Base-by-base conservation (phyloP, 2,797 vertebrate genomes). In the Numenius phaeopus region DNA sequence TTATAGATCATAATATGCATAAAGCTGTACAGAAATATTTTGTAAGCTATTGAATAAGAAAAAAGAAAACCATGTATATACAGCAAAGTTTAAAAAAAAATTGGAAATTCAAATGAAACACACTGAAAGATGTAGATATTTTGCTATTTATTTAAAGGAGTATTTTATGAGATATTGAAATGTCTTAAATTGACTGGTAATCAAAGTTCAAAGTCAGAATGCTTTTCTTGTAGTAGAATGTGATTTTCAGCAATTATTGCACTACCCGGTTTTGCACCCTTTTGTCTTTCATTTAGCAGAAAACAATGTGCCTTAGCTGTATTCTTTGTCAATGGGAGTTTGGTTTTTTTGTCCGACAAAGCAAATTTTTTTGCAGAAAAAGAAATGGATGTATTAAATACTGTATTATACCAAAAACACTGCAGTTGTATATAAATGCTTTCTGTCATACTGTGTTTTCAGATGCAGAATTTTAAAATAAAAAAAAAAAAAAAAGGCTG, bases 221-320 rank as follows among this genome's bases (percentile, higher is more conserved):
- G 98, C 98, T 98, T 99, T 99, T 98, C 98, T 99, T 98, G 97
- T 98, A 97, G 98, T 99, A 98, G 99, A 99, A 99, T 98, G 99
- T 99, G 99, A 98, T 98, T 98, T 98, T 98, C 98, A 98, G 98
- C 98, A 99, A 98, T 97, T 97, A 98, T 99, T 99, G 99, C 99
- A 99, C 99, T 99, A 99, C 98, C 98, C 98, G 3, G 97, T 98
- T 99, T 98, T 98, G 98, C 98, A 98, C 98, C 98, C 97, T 98
- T 97, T 97, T 96, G 96, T 98, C 97, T 98, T 98, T 98, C 97
- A 94, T 94, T 98, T 98, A 96, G 97, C 97, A 97, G 95, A 97
- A 98, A 95, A 98, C 99, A 98, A 98, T 98, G 99, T 99, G 99
- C 99, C 99, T 99, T 99, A 99, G 99, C 99, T 99, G 98, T 99